Evolutionary conservation across 53 echinoderm and acorn worm species (phyloP).

Genomic region (Hippasteria phrygiana): DNA sequence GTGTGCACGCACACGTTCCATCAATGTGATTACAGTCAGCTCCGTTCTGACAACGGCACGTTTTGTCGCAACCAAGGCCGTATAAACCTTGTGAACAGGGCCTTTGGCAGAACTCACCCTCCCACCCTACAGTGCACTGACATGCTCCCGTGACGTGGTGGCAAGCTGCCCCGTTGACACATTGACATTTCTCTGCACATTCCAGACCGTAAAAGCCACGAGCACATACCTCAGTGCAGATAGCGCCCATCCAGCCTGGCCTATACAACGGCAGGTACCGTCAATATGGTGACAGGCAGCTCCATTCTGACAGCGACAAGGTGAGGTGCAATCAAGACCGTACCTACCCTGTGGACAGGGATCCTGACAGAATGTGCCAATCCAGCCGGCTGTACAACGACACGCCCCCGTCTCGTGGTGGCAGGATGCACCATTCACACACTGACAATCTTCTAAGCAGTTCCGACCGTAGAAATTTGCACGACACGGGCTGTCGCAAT

Average conservation of each 20-base stretch:
- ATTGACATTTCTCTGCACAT: conserved; percentile 60
- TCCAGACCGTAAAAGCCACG: conserved; percentile 43
- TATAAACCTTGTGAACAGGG: conserved; percentile 55
- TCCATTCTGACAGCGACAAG: conserved; percentile 74
- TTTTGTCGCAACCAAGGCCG: conserved; percentile 46
- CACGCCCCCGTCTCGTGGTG: conserved; percentile 65
- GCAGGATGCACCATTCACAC: conserved; percentile 63
- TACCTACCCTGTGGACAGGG: conserved; percentile 47
- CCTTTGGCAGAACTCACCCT: conserved; percentile 37
- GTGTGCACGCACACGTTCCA: conserved; percentile 68
- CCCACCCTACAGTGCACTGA: conserved; percentile 64
- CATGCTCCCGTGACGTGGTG: conserved; percentile 60
- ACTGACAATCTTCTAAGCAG: conserved; percentile 48
- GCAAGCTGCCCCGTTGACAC: conserved; percentile 54
- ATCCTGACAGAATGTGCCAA: conserved; percentile 25
- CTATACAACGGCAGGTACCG: conserved; percentile 60
- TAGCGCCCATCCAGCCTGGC: conserved; percentile 60
- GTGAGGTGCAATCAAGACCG: conserved; percentile 69
- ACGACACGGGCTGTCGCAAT: conserved; percentile 54
- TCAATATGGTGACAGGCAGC: conserved; percentile 60
- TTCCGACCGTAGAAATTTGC: conserved; percentile 41
- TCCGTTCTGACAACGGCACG: conserved; percentile 59
- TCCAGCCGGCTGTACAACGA: conserved; percentile 66
- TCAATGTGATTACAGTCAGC: conserved; percentile 66
- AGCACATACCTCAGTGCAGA: conserved; percentile 47